phyloP scores from a whole-genome alignment of 2,888 invertebrate species.

The Agapostemon virescens region DNA sequence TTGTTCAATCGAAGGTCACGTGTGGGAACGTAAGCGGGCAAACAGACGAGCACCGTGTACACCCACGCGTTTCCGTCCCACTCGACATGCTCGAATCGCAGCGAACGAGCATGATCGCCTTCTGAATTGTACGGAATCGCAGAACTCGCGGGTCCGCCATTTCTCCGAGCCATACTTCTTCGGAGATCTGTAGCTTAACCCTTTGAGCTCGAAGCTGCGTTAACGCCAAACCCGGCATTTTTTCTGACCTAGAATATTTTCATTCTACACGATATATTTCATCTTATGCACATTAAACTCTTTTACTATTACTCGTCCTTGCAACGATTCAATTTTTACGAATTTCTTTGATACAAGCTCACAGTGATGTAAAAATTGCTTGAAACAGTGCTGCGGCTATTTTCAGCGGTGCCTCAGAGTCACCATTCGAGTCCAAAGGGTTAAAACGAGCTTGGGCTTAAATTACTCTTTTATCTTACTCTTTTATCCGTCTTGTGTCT shows the following conservation, averaged over 20 bases:
- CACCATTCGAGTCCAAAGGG: too few species aligned
- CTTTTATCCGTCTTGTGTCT: background rate
- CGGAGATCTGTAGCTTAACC: conserved; percentile 17
- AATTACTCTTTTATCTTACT: conserved; percentile 28
- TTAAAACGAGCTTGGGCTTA: conserved; percentile 15
- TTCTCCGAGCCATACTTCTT: conserved; percentile 15
- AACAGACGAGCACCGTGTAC: background rate
- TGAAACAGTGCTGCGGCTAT: too few species aligned
- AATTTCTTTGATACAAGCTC: too few species aligned
- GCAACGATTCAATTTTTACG: too few species aligned
- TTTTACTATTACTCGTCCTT: too few species aligned
- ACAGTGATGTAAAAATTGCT: too few species aligned
- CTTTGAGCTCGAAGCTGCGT: too few species aligned
- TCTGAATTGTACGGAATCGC: conserved; percentile 8
- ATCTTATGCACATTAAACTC: too few species aligned
- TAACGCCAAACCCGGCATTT: too few species aligned
- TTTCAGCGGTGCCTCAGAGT: too few species aligned
- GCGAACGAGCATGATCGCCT: conserved; percentile 20
- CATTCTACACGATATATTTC: too few species aligned
- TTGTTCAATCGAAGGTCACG: conserved; percentile 42
- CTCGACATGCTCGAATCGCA: conserved; percentile 18
- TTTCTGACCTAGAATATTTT: too few species aligned
- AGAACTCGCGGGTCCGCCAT: conserved; percentile 3
- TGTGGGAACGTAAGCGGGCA: conserved; percentile 35
- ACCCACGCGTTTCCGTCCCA: conserved; percentile 24